Conservation (phyloP, 2,888 invertebrate species). For the Sarcophaga subvicina region DNA sequence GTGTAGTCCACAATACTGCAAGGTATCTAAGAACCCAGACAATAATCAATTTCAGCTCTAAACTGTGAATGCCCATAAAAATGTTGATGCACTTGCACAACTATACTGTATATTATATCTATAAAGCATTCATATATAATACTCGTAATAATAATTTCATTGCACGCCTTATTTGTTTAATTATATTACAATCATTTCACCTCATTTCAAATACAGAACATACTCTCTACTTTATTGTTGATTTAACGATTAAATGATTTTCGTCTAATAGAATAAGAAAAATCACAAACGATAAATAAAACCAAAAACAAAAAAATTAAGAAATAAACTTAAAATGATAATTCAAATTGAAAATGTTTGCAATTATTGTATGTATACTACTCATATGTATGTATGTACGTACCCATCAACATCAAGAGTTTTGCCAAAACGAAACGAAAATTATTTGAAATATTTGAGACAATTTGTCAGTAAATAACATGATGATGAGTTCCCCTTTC, state of each 20-base stretch:
- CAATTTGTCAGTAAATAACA: conserved; percentile 81
- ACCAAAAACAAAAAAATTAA: conserved; percentile 23
- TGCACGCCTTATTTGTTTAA: conserved; percentile 66
- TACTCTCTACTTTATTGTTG: conserved; percentile 62
- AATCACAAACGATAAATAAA: conserved; percentile 6
- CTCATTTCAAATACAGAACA: conserved; percentile 59
- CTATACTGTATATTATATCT: no score
- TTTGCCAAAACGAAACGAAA: conserved; percentile 68
- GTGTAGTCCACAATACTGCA: no score
- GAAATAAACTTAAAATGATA: conserved; percentile 10
- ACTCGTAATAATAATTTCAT: conserved; percentile 42
- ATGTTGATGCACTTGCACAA: no score
- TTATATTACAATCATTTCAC: conserved; percentile 67
- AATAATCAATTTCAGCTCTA: no score
- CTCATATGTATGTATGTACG: no score
- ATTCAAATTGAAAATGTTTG: conserved; percentile 38
- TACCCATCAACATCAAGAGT: no score
- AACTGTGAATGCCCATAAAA: no score
- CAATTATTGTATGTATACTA: conserved; percentile 12
- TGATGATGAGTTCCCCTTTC: conserved; percentile 56
- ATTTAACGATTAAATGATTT: conserved; percentile 67
- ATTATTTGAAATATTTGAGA: conserved; percentile 78
- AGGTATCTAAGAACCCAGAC: no score
- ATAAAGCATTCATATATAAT: background rate
- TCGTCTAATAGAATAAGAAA: conserved; percentile 52